Percentiles rank a stretch among this genome's conserved stretches.
Evolutionary conservation across 2,888 invertebrate genomes (phyloP).

Genomic region (Sialis lutaria): DNA sequence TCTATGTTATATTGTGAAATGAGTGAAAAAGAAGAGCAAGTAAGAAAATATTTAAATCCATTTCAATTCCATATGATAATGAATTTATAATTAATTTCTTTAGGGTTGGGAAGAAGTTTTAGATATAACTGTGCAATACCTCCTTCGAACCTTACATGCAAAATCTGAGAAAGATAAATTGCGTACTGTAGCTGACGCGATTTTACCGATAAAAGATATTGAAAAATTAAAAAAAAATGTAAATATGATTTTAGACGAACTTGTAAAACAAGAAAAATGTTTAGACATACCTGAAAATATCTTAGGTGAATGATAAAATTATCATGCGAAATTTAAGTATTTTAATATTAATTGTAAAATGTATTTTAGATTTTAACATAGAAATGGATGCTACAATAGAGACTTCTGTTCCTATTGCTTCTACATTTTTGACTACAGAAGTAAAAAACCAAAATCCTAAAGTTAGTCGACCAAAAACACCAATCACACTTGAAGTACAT

Average conservation of each 20-base stretch:
- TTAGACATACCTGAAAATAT: background rate
- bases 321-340: background rate
- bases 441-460: background rate
- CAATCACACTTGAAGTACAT: constrained; percentile 1
- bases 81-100: constrained; percentile 9
- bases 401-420: background rate
- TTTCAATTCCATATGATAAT: background rate
- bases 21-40: constrained; percentile 20
- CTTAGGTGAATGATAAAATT: background rate
- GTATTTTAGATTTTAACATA: background rate
- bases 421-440: constrained; percentile 2
- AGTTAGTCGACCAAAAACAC: background rate
- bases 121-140: constrained; percentile 43
- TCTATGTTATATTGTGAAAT: constrained; percentile 17
- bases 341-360: background rate
- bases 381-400: background rate
- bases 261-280: constrained; percentile 12
- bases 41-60: constrained; percentile 8
- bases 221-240: constrained; percentile 23
- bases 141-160: constrained; percentile 42
- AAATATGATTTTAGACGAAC: constrained; percentile 21
- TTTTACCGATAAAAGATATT: constrained; percentile 22
- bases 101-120: constrained; percentile 71
- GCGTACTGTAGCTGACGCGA: constrained; percentile 32
- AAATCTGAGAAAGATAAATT: constrained; percentile 46